Conservation (phyloP, 2,797 vertebrate genomes). For the Caiman crocodilus region DNA sequence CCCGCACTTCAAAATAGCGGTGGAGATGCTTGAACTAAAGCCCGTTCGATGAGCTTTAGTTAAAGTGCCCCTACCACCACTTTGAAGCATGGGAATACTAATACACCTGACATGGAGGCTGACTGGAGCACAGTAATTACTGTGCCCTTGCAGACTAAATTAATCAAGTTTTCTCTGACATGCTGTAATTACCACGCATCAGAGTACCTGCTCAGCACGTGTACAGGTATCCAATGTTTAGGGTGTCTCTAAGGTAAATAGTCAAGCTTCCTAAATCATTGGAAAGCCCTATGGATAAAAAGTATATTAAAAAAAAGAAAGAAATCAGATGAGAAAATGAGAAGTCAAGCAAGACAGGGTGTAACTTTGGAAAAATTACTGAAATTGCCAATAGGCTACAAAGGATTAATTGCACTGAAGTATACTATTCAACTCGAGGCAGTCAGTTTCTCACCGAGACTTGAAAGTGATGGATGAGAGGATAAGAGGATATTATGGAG, state of each 20-base stretch:
- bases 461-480: not conserved
- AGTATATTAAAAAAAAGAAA: not conserved
- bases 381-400: not conserved
- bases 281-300: not conserved
- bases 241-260: not conserved
- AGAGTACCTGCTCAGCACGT: no score
- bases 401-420: not conserved
- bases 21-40: no score
- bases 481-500: not conserved
- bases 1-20: no score
- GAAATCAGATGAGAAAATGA: not conserved
- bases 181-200: no score
- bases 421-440: not conserved
- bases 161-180: no score
- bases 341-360: not conserved
- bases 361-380: not conserved
- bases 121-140: no score
- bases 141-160: no score
- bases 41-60: no score
- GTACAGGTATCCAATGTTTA: not conserved
- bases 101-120: no score
- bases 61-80: no score
- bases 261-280: not conserved
- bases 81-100: no score
- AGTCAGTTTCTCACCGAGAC: not conserved